Evolutionary conservation across 2,113 vertebrate genomes (phyloP).

Genomic region (Catharus bicknelli): DNA sequence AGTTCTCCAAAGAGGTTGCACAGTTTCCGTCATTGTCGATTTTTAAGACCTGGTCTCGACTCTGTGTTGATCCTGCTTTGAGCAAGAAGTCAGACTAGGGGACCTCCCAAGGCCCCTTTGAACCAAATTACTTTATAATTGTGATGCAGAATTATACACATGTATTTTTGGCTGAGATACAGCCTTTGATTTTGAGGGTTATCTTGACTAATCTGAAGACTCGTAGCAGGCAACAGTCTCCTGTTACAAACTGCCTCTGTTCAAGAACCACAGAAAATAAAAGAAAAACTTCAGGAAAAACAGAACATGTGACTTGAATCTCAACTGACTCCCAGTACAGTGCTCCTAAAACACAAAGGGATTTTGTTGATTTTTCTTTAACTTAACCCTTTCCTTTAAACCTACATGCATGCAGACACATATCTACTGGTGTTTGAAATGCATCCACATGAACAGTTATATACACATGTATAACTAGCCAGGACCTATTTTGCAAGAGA

Average conservation of each 20-base stretch:
- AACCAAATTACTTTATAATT: not conserved
- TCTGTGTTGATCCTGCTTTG: not conserved
- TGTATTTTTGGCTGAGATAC: not conserved
- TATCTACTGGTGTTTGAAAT: not conserved
- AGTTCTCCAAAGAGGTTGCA: not conserved
- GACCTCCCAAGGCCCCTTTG: not conserved
- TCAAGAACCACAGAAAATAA: rapidly evolving
- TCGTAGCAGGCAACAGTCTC: not conserved
- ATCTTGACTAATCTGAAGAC: not conserved
- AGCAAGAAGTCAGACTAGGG: not conserved
- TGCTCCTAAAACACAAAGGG: not conserved
- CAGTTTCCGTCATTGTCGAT: not conserved
- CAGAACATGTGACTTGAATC: not conserved
- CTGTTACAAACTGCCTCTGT: not conserved
- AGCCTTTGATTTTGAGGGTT: not conserved
- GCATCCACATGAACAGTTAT: not conserved
- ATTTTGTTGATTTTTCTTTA: not conserved
- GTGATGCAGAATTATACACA: not conserved
- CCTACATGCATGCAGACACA: rapidly evolving
- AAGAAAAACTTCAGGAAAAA: not conserved
- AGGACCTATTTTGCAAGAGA: not conserved
- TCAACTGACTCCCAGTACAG: not conserved
- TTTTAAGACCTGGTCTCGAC: not conserved
- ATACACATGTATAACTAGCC: rapidly evolving
- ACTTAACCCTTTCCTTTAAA: not conserved